Percentiles rank a stretch among this genome's conserved stretches.
Conservation (phyloP, 2,888 invertebrate genomes). For the Trichogramma evanescens region DNA sequence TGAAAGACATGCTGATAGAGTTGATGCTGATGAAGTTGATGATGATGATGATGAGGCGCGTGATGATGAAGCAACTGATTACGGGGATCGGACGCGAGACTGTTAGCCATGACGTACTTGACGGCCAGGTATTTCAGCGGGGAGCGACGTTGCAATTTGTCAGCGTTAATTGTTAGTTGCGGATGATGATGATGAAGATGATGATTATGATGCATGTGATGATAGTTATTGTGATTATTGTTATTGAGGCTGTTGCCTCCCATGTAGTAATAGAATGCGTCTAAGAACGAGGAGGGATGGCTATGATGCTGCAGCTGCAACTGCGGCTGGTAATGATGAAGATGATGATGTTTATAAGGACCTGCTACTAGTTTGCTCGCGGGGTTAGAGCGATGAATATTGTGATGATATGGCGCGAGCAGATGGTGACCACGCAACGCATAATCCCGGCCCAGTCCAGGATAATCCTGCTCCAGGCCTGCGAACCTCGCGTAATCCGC, state of each 20-base stretch:
- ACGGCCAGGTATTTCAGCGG: conserved; percentile 12
- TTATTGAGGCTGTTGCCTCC: conserved; percentile 4
- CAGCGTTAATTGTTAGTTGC: conserved; percentile 24
- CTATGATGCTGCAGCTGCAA: not conserved
- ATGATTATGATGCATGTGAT: conserved; percentile 5
- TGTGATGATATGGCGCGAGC: conserved; percentile 23
- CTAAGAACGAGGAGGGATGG: not conserved
- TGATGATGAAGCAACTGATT: conserved; percentile 10
- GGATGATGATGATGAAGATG: conserved; percentile 16
- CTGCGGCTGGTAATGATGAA: not conserved
- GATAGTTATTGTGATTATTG: not conserved
- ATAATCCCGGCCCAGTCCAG: conserved; percentile 22
- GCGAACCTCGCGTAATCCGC: conserved; percentile 28
- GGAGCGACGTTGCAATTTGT: conserved; percentile 10
- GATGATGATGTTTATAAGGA: conserved; percentile 10
- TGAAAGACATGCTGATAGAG: conserved; percentile 17
- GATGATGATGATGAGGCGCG: conserved; percentile 19
- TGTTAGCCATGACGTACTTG: conserved; percentile 1
- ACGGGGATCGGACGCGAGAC: conserved; percentile 3
- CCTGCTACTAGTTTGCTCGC: conserved; percentile 21
- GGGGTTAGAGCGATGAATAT: conserved; percentile 24
- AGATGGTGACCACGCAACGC: conserved; percentile 24
- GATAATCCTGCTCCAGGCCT: conserved; percentile 27
- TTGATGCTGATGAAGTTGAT: conserved; percentile 17
- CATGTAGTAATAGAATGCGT: no score